A percentile compares a stretch with the other conserved stretches of the same genome.
Conservation (phyloP, 2,113 vertebrate species). For the Pedetes capensis region DNA sequence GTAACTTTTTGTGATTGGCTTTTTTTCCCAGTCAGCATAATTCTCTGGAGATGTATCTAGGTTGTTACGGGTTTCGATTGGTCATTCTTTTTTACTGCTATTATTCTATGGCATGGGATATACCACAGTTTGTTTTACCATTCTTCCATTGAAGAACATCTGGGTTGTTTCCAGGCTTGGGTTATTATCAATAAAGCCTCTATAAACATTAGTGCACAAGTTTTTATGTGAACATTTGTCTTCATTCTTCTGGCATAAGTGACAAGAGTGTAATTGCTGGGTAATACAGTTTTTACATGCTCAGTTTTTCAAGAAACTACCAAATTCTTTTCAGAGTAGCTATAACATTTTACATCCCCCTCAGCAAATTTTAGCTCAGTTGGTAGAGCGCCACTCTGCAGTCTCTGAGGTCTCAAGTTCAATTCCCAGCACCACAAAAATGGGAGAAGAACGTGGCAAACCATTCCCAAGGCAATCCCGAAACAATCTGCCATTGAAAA, state of each 20-base stretch:
- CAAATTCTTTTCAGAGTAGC: too few species aligned
- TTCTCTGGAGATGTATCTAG: not conserved
- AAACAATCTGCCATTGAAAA: too few species aligned
- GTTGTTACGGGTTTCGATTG: too few species aligned
- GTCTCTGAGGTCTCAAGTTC: too few species aligned
- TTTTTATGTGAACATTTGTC: not conserved
- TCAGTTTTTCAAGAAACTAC: too few species aligned
- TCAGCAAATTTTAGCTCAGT: too few species aligned
- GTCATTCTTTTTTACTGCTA: not conserved
- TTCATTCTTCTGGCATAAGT: not conserved
- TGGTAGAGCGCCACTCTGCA: too few species aligned
- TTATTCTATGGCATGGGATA: not conserved
- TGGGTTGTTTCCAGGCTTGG: not conserved
- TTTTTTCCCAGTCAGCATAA: not conserved
- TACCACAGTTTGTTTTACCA: not conserved
- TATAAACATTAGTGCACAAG: not conserved
- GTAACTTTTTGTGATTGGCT: not conserved
- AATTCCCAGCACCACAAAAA: too few species aligned
- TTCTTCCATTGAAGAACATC: not conserved
- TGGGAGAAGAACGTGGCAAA: too few species aligned
- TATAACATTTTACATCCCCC: too few species aligned
- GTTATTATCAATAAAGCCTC: not conserved
- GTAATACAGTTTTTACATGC: not conserved
- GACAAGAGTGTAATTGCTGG: not conserved
- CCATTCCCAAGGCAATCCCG: too few species aligned